Evolutionary conservation across 2,888 invertebrate species (phyloP).

Genomic region (Choreutis nemorana): DNA sequence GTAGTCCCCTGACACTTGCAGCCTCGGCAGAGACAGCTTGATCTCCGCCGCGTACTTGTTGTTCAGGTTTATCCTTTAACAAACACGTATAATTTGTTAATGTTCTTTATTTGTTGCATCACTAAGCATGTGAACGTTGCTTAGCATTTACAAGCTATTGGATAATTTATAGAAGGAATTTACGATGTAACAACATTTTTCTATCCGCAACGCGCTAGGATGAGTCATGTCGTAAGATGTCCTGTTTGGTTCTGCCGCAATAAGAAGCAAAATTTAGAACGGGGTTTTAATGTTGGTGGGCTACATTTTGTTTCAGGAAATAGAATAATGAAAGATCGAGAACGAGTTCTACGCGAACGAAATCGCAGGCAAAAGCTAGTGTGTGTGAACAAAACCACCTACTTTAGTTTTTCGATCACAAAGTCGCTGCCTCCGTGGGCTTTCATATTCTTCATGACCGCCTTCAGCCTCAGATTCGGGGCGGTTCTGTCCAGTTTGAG

Average conservation of each 20-base stretch:
- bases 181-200: not conserved
- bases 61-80: slow-evolving; percentile 64
- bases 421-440: slow-evolving; percentile 71
- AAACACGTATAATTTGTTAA: no score
- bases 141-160: not conserved
- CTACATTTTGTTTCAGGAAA: no score
- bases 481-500: slow-evolving; percentile 73
- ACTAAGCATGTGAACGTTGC: no score
- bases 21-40: slow-evolving; percentile 69
- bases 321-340: no score
- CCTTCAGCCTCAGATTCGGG: slow-evolving; percentile 73
- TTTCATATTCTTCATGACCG: slow-evolving; percentile 70
- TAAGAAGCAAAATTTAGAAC: no score
- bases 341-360: no score
- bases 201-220: no score
- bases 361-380: no score
- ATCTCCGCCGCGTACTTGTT: slow-evolving; percentile 70
- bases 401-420: slow-evolving; percentile 72
- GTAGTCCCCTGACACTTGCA: slow-evolving; percentile 71
- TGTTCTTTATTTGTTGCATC: no score
- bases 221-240: no score
- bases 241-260: not conserved
- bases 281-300: no score
- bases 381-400: slow-evolving; percentile 22
- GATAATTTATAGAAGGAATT: not conserved